Evolutionary conservation across 2,113 vertebrate genomes (phyloP).

Genomic region (Cheilinus undulatus): DNA sequence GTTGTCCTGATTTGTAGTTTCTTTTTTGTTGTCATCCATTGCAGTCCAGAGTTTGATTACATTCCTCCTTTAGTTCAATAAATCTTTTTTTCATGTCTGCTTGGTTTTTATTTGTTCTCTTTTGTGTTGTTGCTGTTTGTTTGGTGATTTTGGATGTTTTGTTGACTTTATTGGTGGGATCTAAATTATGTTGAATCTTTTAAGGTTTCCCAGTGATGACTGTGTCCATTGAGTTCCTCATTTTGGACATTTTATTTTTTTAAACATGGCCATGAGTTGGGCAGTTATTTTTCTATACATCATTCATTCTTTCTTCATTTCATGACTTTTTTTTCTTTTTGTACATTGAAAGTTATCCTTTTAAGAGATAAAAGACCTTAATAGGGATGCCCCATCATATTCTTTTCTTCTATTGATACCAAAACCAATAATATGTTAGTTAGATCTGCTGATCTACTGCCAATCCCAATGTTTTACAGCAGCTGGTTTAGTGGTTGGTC

Average conservation of each 20-base stretch:
- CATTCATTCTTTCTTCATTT: neutral
- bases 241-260: slow-evolving; percentile 31
- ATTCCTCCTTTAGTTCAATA: slow-evolving; percentile 73
- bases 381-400: too few relatives aligned
- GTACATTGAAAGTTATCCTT: too few relatives aligned
- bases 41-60: slow-evolving; percentile 44
- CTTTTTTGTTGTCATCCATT: slow-evolving; percentile 30
- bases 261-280: slow-evolving; percentile 4
- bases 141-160: slow-evolving; percentile 14
- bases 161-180: slow-evolving; percentile 2
- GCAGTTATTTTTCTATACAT: neutral
- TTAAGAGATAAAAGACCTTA: too few relatives aligned
- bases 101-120: slow-evolving; percentile 48
- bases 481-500: too few relatives aligned
- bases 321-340: too few relatives aligned
- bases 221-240: slow-evolving; percentile 19
- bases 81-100: slow-evolving; percentile 61
- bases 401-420: too few relatives aligned
- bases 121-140: neutral
- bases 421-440: too few relatives aligned
- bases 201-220: neutral
- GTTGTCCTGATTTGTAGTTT: slow-evolving; percentile 9
- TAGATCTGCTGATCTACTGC: too few relatives aligned
- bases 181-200: neutral
- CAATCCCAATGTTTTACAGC: too few relatives aligned